Percentiles rank a stretch among this genome's conserved stretches.
phyloP scores from a whole-genome alignment of 2,113 vertebrate species.

The Parotia lawesii region DNA sequence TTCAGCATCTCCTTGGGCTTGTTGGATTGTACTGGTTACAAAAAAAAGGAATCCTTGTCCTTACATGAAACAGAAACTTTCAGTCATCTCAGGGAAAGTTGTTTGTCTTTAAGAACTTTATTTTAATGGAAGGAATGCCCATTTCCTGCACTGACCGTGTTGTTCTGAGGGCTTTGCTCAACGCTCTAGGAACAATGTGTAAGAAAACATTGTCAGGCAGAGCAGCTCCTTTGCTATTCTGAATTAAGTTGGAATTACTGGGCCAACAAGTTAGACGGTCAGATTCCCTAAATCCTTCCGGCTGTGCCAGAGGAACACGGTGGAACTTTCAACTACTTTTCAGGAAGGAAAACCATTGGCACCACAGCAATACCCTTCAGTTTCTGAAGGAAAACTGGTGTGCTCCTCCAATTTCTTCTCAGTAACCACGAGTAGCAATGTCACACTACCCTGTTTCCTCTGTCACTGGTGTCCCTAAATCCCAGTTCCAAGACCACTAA shows the following conservation, averaged over 20 bases:
- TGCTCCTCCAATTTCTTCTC: not conserved
- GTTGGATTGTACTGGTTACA: not conserved
- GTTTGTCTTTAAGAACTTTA: not conserved
- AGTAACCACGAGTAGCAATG: no score
- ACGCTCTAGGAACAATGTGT: not conserved
- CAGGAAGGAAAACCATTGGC: not conserved
- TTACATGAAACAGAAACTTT: not conserved
- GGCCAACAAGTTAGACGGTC: not conserved
- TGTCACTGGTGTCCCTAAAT: not conserved
- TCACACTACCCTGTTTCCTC: not conserved
- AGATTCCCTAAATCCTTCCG: not conserved
- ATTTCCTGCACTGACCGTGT: not conserved
- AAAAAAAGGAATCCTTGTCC: not conserved
- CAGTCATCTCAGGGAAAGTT: not conserved
- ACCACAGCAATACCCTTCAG: not conserved
- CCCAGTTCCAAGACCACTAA: not conserved
- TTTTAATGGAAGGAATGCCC: not conserved
- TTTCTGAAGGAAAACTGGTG: not conserved
- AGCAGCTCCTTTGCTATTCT: not conserved
- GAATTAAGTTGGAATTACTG: not conserved
- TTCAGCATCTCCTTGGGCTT: not conserved
- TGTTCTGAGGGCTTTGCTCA: not conserved
- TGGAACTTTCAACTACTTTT: not conserved
- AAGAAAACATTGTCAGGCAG: not conserved
- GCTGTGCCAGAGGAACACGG: not conserved